Percentiles rank a stretch among this genome's conserved stretches.
Evolutionary conservation across 2,113 vertebrate species (phyloP).

Genomic region (Elgaria multicarinata): DNA sequence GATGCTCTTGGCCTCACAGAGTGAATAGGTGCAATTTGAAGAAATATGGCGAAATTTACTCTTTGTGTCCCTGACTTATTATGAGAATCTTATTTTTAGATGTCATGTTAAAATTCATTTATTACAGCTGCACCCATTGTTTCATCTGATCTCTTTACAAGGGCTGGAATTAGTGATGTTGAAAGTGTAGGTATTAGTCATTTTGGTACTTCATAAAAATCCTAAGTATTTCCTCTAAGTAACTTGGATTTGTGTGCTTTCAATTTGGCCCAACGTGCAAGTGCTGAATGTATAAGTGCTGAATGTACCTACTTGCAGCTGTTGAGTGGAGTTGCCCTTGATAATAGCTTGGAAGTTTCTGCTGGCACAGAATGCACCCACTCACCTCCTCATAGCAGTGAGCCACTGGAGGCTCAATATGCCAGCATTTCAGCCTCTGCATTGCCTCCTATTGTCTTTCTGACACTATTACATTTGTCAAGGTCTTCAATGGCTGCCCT

Average conservation of each 20-base stretch:
- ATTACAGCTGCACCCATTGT: not conserved
- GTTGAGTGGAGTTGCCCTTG: not conserved
- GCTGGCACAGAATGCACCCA: not conserved
- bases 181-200: not conserved
- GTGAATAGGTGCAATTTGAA: not conserved
- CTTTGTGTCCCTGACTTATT: not conserved
- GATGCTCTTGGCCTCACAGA: rapidly evolving
- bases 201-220: not conserved
- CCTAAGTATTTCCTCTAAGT: not conserved
- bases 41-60: not conserved
- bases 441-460: not conserved
- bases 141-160: not conserved
- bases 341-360: conserved; percentile 2
- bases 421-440: not conserved
- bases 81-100: not conserved
- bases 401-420: not conserved
- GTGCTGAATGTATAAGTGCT: too few species aligned
- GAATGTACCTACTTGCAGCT: not conserved
- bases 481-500: not conserved
- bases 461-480: not conserved
- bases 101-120: conserved; percentile 12
- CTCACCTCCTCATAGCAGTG: not conserved
- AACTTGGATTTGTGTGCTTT: not conserved
- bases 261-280: not conserved
- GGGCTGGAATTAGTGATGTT: not conserved